A percentile compares a stretch with the other conserved stretches of the same genome.
Conservation (phyloP, 2,797 vertebrate genomes). For the Rhincodon typus region DNA sequence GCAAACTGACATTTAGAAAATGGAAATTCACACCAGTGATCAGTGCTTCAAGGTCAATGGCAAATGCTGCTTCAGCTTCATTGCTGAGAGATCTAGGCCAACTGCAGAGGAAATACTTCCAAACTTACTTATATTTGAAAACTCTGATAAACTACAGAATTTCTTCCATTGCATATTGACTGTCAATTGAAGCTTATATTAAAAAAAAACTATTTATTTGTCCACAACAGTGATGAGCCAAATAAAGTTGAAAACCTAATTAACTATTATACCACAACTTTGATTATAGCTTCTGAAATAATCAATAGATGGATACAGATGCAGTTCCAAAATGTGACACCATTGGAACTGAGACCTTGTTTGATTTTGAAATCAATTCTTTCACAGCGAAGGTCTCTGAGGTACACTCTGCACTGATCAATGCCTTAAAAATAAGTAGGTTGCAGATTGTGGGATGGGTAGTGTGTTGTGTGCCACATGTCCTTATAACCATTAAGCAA, state of each 20-base stretch:
- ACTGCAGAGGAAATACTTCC: not conserved
- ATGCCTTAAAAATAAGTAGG: constrained; percentile 1
- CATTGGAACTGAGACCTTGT: not conserved
- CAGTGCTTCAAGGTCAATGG: not conserved
- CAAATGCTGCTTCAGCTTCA: not conserved
- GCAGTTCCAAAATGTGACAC: not conserved
- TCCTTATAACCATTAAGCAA: not conserved
- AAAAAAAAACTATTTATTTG: not conserved
- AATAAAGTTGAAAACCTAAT: not conserved
- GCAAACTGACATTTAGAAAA: not conserved
- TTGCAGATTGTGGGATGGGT: not conserved
- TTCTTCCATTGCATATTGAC: not conserved
- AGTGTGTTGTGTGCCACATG: not conserved
- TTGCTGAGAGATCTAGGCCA: not conserved
- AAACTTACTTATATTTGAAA: not conserved
- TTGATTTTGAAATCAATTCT: not conserved
- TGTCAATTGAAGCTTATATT: not conserved
- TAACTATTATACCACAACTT: not conserved
- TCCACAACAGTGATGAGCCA: not conserved
- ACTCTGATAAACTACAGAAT: not conserved
- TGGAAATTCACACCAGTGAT: not conserved
- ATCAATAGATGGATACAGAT: not conserved
- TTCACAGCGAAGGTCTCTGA: not conserved
- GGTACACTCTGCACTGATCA: not conserved
- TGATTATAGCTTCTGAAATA: not conserved